A percentile compares a stretch with the other conserved stretches of the same genome.
phyloP scores from a whole-genome alignment of 1,140 invertebrate species.

The Drosophila persimilis region DNA sequence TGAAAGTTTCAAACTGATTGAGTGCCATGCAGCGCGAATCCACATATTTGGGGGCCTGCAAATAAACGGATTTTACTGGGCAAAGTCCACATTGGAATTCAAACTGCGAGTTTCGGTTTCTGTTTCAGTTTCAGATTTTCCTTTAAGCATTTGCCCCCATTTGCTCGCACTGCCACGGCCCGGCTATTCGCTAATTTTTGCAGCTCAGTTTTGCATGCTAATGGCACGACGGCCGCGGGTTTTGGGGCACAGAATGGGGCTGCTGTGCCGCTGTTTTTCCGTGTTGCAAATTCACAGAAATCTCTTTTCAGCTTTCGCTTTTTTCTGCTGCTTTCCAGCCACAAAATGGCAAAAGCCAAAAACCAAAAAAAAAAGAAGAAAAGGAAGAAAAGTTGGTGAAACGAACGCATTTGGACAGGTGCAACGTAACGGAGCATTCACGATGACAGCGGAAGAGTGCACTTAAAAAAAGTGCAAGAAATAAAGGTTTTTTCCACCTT shows the following conservation, averaged over 20 bases:
- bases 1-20: conserved; percentile 49
- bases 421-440: no score
- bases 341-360: conserved; percentile 16
- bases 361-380: neutral
- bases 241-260: neutral
- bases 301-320: conserved; percentile 28
- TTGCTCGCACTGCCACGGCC: neutral
- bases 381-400: no score
- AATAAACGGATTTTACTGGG: conserved; percentile 51
- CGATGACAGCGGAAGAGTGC: no score
- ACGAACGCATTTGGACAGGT: no score
- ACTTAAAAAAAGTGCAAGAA: no score
- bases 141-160: conserved; percentile 6
- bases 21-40: conserved; percentile 33
- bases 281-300: conserved; percentile 23
- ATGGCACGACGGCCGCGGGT: conserved; percentile 9
- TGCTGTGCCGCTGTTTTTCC: conserved; percentile 9
- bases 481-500: no score
- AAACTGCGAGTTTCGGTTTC: conserved; percentile 29
- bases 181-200: conserved; percentile 52
- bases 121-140: conserved; percentile 17
- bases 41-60: conserved; percentile 22
- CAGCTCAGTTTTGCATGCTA: conserved; percentile 54
- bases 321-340: conserved; percentile 3
- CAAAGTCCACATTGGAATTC: conserved; percentile 26